These are phyloP conservation scores for Xenopus laevis DNA, from an alignment of 2,113 vertebrate genomes.

Conservation along the genomic window DNA sequence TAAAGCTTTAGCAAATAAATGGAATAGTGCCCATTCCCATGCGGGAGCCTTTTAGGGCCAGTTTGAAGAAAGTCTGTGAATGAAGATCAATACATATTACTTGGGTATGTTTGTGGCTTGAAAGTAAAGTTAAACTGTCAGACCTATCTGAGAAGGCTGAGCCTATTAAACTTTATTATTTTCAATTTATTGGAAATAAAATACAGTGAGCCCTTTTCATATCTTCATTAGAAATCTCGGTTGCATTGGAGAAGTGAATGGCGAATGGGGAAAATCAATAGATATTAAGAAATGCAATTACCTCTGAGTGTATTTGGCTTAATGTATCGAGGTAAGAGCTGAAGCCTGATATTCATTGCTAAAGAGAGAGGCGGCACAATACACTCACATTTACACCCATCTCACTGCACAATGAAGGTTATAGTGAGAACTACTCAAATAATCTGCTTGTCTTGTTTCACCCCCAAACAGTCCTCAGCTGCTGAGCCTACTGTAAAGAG, in stretches of 20 bases:
- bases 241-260: slow-evolving; percentile 3
- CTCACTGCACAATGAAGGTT: no score
- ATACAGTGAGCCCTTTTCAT: slow-evolving; percentile 6
- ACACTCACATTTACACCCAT: no score
- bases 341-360: no score
- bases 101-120: slow-evolving; percentile 1
- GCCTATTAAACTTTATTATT: slow-evolving; percentile 30
- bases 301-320: slow-evolving; percentile 6
- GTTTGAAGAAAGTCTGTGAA: no score
- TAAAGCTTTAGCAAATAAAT: no score
- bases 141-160: neutral
- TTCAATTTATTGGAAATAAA: slow-evolving; percentile 26
- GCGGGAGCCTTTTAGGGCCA: no score
- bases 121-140: slow-evolving; percentile 3
- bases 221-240: slow-evolving; percentile 30
- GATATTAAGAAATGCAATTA: slow-evolving; percentile 27
- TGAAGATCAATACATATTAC: neutral
- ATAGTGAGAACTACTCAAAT: no score
- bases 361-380: no score
- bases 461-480: neutral
- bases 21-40: no score
- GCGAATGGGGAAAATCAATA: slow-evolving; percentile 4
- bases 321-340: no score
- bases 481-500: no score
- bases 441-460: neutral